Evolutionary conservation across 2,888 invertebrate species (phyloP).

Genomic region (Cenopis cana): DNA sequence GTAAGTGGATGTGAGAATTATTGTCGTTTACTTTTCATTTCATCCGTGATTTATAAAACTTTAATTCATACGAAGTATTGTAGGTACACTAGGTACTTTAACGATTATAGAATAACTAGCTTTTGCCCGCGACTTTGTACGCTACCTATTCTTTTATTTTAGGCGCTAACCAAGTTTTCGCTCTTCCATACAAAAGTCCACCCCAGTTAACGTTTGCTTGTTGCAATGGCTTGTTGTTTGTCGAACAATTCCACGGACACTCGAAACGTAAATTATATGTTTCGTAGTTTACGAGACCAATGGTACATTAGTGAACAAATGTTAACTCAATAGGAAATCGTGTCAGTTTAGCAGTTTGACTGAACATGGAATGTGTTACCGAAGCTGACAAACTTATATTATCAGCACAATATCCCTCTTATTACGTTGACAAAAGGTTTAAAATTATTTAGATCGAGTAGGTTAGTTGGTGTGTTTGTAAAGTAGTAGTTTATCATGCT

Average conservation of each 20-base stretch:
- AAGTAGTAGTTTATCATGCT: slow-evolving; percentile 40
- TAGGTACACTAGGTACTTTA: too few species aligned
- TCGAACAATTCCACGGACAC: neutral
- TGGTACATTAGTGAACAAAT: slow-evolving; percentile 8
- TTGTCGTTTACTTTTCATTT: too few species aligned
- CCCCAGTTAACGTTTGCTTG: too few species aligned
- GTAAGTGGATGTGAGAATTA: slow-evolving; percentile 10
- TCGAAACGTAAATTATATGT: neutral
- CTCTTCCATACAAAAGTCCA: too few species aligned
- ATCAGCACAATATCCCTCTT: neutral
- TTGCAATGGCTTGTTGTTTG: neutral
- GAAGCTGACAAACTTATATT: neutral
- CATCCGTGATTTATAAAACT: too few species aligned
- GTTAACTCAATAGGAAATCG: slow-evolving; percentile 21
- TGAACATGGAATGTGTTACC: slow-evolving; percentile 6
- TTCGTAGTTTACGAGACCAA: neutral
- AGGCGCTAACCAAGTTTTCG: too few species aligned
- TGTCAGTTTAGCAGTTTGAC: slow-evolving; percentile 28
- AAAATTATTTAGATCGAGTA: too few species aligned
- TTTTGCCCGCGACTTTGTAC: too few species aligned
- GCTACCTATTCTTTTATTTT: too few species aligned
- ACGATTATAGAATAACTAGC: too few species aligned
- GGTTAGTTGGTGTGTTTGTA: slow-evolving; percentile 9
- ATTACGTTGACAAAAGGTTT: neutral
- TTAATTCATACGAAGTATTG: too few species aligned